Evolutionary conservation across 2,113 vertebrate species (phyloP).

Genomic region (Psilopogon haemacephalus): DNA sequence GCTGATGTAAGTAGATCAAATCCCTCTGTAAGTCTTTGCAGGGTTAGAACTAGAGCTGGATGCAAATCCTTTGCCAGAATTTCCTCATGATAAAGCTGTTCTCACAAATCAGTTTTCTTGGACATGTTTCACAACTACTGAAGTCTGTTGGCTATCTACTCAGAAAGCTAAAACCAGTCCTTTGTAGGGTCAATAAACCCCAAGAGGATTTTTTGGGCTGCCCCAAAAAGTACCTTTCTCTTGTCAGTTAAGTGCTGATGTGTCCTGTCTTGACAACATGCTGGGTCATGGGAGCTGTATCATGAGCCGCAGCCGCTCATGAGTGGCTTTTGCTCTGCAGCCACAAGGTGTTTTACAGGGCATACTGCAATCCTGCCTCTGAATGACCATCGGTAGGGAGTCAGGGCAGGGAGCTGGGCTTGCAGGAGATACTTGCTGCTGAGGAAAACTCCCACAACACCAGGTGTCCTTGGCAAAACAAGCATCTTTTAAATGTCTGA

Average conservation of each 20-base stretch:
- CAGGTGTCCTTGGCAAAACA: background rate
- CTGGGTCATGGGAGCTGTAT: background rate
- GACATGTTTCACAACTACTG: fast-evolving
- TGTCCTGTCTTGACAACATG: background rate
- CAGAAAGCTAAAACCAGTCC: background rate
- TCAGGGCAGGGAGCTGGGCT: background rate
- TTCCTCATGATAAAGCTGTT: background rate
- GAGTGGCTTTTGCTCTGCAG: background rate
- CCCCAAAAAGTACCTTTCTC: background rate
- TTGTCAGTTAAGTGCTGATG: background rate
- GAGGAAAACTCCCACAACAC: background rate
- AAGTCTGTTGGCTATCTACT: background rate
- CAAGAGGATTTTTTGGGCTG: background rate
- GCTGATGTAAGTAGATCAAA: background rate
- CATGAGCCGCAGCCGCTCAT: background rate
- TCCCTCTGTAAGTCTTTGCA: background rate
- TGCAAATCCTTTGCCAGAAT: background rate
- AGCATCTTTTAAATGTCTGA: background rate
- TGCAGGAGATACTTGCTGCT: background rate
- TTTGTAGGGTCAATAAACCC: background rate
- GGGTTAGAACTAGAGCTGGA: background rate
- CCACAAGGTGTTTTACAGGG: background rate
- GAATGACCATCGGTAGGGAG: background rate
- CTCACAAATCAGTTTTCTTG: background rate
- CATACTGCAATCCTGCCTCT: background rate